Conservation (phyloP, 1,140 invertebrate species). For the Euglossa dilemma region DNA sequence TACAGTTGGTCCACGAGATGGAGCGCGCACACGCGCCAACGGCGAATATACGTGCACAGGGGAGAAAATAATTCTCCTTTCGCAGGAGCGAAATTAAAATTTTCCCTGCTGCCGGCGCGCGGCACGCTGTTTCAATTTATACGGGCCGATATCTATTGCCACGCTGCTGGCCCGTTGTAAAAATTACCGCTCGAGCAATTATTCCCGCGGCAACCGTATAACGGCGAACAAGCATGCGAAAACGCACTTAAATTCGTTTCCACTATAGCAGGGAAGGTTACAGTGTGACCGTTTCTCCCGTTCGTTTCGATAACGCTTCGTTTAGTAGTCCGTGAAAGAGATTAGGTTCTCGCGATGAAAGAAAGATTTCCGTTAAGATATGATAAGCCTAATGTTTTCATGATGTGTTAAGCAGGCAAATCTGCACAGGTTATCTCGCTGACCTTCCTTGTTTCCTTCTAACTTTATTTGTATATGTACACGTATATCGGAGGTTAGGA, state of each 20-base stretch:
- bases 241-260: slow-evolving; percentile 24
- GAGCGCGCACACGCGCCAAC: too few species aligned
- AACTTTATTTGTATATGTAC: too few species aligned
- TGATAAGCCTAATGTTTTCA: too few species aligned
- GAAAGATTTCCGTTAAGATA: neutral
- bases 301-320: neutral
- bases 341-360: neutral
- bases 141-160: slow-evolving; percentile 33
- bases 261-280: neutral
- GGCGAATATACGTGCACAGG: neutral
- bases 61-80: slow-evolving; percentile 15
- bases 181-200: slow-evolving; percentile 44
- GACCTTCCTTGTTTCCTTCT: too few species aligned
- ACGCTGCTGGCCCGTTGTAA: slow-evolving; percentile 8
- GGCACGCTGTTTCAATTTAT: slow-evolving; percentile 11
- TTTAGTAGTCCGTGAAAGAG: neutral
- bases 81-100: slow-evolving; percentile 30
- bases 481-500: too few species aligned
- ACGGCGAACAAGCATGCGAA: slow-evolving; percentile 42
- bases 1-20: slow-evolving; percentile 12
- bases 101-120: neutral
- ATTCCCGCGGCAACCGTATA: slow-evolving; percentile 28
- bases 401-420: too few species aligned
- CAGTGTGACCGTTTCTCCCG: neutral
- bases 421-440: too few species aligned